phyloP scores from a whole-genome alignment of 2,888 invertebrate genomes.

The Hedychridium roseum region DNA sequence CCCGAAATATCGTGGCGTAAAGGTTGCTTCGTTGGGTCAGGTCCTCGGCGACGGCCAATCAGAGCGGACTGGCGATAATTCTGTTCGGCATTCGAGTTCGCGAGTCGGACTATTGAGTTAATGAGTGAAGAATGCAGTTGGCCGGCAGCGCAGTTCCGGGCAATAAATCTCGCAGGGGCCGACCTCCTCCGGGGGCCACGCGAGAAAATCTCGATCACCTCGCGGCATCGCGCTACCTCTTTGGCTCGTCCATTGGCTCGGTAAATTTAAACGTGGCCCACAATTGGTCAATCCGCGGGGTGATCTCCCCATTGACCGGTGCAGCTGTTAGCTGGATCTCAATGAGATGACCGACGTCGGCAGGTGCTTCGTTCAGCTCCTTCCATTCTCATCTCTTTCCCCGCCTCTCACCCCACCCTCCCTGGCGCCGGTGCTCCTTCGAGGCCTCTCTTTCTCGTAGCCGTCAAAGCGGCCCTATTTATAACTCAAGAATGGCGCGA shows the following conservation, averaged over 20 bases:
- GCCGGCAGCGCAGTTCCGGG: conserved; percentile 21
- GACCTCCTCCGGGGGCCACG: conserved; percentile 24
- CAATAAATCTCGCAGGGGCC: conserved; percentile 36
- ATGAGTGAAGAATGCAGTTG: too few relatives aligned
- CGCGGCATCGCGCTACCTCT: too few relatives aligned
- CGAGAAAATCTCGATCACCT: too few relatives aligned
- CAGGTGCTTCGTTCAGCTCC: conserved; percentile 45
- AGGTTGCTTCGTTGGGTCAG: too few relatives aligned
- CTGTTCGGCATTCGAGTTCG: too few relatives aligned
- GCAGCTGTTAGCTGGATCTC: conserved; percentile 55
- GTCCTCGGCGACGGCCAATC: too few relatives aligned
- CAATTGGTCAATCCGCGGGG: conserved; percentile 47
- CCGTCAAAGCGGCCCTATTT: conserved; percentile 47
- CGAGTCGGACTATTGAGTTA: too few relatives aligned
- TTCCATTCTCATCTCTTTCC: conserved; percentile 28
- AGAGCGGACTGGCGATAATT: too few relatives aligned
- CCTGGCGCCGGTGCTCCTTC: too few relatives aligned
- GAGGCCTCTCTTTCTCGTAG: too few relatives aligned
- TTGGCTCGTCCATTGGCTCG: conserved; percentile 38
- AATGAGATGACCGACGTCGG: conserved; percentile 59
- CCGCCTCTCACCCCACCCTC: not conserved
- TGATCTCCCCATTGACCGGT: conserved; percentile 52
- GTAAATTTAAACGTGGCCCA: conserved; percentile 47
- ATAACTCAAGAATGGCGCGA: conserved; percentile 56
- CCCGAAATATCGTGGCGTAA: too few relatives aligned